Evolutionary conservation across 2,797 vertebrate genomes (phyloP).

Genomic region (Prionace glauca): DNA sequence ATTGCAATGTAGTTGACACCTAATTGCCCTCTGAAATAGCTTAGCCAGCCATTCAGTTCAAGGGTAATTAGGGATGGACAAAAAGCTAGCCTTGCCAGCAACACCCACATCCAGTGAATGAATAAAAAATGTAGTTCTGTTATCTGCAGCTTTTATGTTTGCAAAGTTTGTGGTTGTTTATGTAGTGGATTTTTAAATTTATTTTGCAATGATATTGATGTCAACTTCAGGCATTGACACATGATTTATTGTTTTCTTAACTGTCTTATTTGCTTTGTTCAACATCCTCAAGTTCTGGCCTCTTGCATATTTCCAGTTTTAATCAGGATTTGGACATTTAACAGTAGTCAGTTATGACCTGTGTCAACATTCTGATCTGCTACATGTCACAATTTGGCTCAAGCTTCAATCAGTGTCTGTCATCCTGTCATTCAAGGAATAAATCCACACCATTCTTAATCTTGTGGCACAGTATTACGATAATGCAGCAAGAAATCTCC

Average conservation of each 20-base stretch:
- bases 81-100: no score
- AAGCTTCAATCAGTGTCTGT: not conserved
- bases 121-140: not conserved
- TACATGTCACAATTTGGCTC: not conserved
- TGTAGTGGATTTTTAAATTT: not conserved
- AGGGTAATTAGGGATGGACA: no score
- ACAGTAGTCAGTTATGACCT: not conserved
- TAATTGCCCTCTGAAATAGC: no score
- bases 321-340: not conserved
- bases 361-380: not conserved
- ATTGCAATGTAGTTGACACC: no score
- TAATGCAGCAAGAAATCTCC: not conserved
- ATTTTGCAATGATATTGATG: not conserved
- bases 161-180: not conserved
- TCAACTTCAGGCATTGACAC: not conserved
- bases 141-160: not conserved
- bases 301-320: not conserved
- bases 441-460: not conserved
- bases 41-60: no score
- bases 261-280: not conserved
- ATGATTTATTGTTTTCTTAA: not conserved
- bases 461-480: not conserved
- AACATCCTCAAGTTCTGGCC: not conserved
- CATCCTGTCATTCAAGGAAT: not conserved
- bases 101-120: no score